Evolutionary conservation across 2,113 vertebrate species (phyloP), one percentile per base, ranked within the genome.

Genomic region (Paralichthys olivaceus): DNA sequence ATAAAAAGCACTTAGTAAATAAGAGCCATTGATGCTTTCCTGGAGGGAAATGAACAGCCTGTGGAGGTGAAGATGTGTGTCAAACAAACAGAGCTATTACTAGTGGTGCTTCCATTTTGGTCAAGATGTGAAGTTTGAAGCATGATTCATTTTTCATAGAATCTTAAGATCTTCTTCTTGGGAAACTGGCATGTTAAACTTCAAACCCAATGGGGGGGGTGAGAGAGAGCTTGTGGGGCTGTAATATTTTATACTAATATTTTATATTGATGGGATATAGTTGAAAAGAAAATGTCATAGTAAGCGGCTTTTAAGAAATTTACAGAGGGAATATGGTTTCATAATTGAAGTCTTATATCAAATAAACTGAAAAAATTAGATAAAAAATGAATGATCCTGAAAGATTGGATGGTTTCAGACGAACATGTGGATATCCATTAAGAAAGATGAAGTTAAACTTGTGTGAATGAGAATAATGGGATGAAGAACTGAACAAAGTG

Each of bases 301-400:
- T 4, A 45, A 64, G n/a, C 69, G 62, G 19, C 49, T 80, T 66
- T 65, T 80, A 74, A 80, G 69, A 64, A 67, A 76, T 45, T 7
- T 49, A 23, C 20, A 43, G 25, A 12, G 26, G 25, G 40, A 72
- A 34, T 59, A 23, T 1, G 9, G 55, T 51, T 67, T 72, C 34
- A 55, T 58, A 53, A 71, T 55, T 84, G 56, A 77, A 75, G 59
- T 54, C 70, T 69, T 47, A 22, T 25, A 59, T 63, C 5, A 58
- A 58, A 32, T 72, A 11, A 66, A 77, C 34, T 54, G 53, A 54
- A 65, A 40, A 67, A 70, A 75, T 43, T 4, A 58, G 53, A 61
- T 75, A 15, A 74, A 69, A 82, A 0, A 45, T 81, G 72, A n/a
- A 86, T 65, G 7, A 68, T 55, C n/a, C 19, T 62, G 58, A 71